Evolutionary conservation across 2,888 invertebrate genomes (phyloP), one percentile per base, ranked within the genome.

Genomic region (Eledone cirrhosa): DNA sequence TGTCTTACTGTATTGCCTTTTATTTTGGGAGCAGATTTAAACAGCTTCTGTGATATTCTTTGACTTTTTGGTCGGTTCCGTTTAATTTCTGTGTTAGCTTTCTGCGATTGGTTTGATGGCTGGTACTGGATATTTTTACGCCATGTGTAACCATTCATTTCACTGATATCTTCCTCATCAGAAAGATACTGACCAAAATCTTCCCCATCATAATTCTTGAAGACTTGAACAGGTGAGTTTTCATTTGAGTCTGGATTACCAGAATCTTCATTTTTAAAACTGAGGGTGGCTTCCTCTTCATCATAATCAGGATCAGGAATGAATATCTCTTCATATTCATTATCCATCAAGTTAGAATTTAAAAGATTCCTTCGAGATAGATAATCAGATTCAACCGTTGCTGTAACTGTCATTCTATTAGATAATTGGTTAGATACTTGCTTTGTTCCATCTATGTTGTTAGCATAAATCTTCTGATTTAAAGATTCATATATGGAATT

Each of bases 231-330:
- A 27, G 24, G 24, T 41, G 69, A 48, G n/a, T 69, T 67, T 16
- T n/a, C 67, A 24, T n/a, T 67, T n/a, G 33, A 31, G n/a, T 78
- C 79, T 22, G 77, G 29, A 0, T 80, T 53, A 29, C 78, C 81
- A 19, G 2, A 27, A 14, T 82, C 82, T 14, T 81, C 81, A 19
- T 77, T 67, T 16, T 79, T 72, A 48, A 83, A 82, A 31, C 80
- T 79, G 47, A 83, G 78, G n/a, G 81, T 82, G 31, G 69, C 65
- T 48, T 83, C 83, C 8, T 83, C 83, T 48, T 83, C 83, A 0
- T 82, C 83, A 77, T 83, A 83, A 78, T 83, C 83, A 29, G 83
- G 83, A 0, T 79, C 72, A 19, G 83, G 83, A 19, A 83, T 81
- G 67, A 65, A 79, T 19, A 81, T 79, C 0, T 80, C 83, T n/a